Conservation (phyloP, 1,140 invertebrate species). For the Sycophaga agraensis region DNA sequence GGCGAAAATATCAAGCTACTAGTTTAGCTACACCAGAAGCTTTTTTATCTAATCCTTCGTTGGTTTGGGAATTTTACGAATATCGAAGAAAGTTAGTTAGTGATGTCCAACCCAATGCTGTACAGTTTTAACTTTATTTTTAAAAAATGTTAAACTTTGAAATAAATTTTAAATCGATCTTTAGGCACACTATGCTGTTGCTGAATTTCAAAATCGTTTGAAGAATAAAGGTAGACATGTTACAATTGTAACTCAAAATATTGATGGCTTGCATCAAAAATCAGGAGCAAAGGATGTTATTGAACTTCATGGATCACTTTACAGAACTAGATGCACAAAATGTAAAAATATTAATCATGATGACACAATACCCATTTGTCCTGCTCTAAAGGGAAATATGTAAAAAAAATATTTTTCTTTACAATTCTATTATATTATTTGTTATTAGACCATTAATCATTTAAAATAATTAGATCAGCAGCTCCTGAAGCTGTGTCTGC, state of each 20-base stretch:
- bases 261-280: conserved; percentile 82
- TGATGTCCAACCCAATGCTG: conserved; percentile 68
- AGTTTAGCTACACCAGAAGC: conserved; percentile 69
- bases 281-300: conserved; percentile 81
- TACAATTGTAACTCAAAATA: conserved; percentile 88
- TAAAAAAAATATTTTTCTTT: conserved; percentile 23
- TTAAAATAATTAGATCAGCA: conserved; percentile 39
- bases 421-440: not conserved
- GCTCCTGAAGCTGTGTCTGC: conserved; percentile 46
- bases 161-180: conserved; percentile 13
- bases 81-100: conserved; percentile 69
- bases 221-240: conserved; percentile 63
- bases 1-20: conserved; percentile 71
- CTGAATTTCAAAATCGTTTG: conserved; percentile 71
- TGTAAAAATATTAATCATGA: conserved; percentile 74
- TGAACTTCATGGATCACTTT: conserved; percentile 88
- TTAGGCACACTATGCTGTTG: conserved; percentile 81
- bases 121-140: conserved; percentile 37
- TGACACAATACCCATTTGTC: conserved; percentile 80
- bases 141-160: conserved; percentile 8
- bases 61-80: conserved; percentile 82
- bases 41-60: conserved; percentile 67
- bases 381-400: conserved; percentile 59
- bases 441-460: not conserved
- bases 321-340: conserved; percentile 78